Evolutionary conservation across 2,888 invertebrate genomes (phyloP), one percentile per base, ranked within the genome.

Genomic region (Drosophila trichaetosa): DNA sequence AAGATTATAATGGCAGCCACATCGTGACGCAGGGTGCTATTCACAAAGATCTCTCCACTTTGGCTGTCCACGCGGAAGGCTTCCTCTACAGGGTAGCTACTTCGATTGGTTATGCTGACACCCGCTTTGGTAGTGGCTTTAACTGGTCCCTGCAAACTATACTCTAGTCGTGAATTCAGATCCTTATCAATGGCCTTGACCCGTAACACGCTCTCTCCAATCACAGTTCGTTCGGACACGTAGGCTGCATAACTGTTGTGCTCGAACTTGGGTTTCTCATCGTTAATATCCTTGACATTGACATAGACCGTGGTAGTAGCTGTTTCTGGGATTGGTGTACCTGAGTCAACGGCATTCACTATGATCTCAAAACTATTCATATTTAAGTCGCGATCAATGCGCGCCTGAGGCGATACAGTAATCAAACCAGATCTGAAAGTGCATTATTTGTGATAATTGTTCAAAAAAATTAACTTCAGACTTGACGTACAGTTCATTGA

Each of bases 191-290:
- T 94, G 0, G 97, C 97, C 57, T 93, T 91, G 0, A 96, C 95
- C 83, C 94, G 95, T 8, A 96, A 92, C 0, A 97, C 95, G 7
- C 94, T 91, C 75, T 95, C 94, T 74, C 95, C 95, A 21, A 95
- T 93, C 72, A 94, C 94, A 0, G 95, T 95, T 82, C 95, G 94
- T 90, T 96, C 96, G 0, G 96, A 96, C 7, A 96, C 95, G 80
- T 96, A 96, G 31, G 95, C 95, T 0, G 95, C 94, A 60, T 95
- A 95, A 76, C 95, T 95, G 7, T 94, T 93, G 54, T 94, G 94
- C 61, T 94, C 95, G 80, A 98, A 97, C 69, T 92, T 94, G 0
- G 98, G 98, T 21, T 96, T 95, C 87, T 97, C 97, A 89, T 98
- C 96, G 83, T 97, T 97, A 0, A 96, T 96, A 82, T 97, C 97